A percentile compares a stretch with the other conserved stretches of the same genome.
Conservation (phyloP, 2,888 invertebrate species). For the Geotrupes spiniger region DNA sequence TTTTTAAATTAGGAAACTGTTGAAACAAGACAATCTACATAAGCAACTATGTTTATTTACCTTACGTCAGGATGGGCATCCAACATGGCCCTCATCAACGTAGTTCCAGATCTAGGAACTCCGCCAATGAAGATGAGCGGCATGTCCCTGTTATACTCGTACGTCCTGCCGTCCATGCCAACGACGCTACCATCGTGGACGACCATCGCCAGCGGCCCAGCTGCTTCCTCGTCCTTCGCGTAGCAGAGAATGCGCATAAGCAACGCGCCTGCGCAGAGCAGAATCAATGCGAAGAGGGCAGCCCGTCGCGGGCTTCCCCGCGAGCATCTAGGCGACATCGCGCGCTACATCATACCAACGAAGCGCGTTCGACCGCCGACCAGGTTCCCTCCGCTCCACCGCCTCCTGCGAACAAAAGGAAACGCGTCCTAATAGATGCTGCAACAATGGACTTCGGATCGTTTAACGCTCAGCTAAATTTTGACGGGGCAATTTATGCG, state of each 20-base stretch:
- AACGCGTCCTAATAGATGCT: no score
- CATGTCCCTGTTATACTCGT: slow-evolving; percentile 81
- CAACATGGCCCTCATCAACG: slow-evolving; percentile 95
- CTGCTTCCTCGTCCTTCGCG: slow-evolving; percentile 3
- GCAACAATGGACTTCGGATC: no score
- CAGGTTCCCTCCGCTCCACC: no score
- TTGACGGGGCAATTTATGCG: no score
- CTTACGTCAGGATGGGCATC: slow-evolving; percentile 97
- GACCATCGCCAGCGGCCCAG: slow-evolving; percentile 34
- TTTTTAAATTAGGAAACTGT: no score
- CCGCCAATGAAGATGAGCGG: slow-evolving; percentile 97
- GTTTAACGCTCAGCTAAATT: no score
- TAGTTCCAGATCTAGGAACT: slow-evolving; percentile 96
- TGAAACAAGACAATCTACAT: no score
- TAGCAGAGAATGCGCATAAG: slow-evolving; percentile 40
- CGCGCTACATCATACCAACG: no score
- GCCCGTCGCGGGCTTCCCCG: slow-evolving; percentile 46
- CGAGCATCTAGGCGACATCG: slow-evolving; percentile 14
- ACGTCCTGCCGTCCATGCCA: slow-evolving; percentile 62
- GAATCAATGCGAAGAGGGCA: slow-evolving; percentile 46
- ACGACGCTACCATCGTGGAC: slow-evolving; percentile 59
- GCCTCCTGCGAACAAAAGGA: no score
- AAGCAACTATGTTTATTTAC: no score
- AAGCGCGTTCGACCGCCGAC: no score
- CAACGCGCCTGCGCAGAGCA: slow-evolving; percentile 46